Evolutionary conservation across 2,797 vertebrate species (phyloP).

Genomic region (Myotis pilosus): DNA sequence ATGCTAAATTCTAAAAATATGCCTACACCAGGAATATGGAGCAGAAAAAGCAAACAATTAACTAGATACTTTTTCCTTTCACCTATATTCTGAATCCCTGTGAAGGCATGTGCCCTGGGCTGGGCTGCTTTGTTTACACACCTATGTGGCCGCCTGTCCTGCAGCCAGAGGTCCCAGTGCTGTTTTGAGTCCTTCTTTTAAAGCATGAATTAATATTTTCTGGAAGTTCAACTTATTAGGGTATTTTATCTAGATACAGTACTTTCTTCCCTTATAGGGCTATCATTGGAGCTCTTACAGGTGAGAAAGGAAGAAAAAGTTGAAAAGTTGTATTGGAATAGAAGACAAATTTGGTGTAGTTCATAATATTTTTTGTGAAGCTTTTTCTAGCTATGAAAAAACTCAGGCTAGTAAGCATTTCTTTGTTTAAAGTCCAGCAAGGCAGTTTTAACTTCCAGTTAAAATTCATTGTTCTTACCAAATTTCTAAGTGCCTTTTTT

Average conservation of each 20-base stretch:
- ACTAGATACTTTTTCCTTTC: background rate
- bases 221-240: background rate
- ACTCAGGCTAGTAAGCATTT: background rate
- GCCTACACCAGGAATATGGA: background rate
- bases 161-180: background rate
- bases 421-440: background rate
- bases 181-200: background rate
- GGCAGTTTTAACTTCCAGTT: conserved; percentile 17
- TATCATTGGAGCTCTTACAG: background rate
- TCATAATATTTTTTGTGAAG: background rate
- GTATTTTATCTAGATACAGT: background rate
- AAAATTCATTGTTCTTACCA: background rate
- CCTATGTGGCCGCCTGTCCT: background rate
- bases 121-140: background rate
- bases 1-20: conserved; percentile 4
- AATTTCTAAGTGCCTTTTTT: conserved; percentile 35
- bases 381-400: background rate
- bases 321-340: background rate
- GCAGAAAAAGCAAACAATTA: background rate
- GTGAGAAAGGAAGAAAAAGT: background rate
- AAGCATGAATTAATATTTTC: background rate
- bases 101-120: background rate
- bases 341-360: background rate
- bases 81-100: background rate
- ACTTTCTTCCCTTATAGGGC: background rate